Evolutionary conservation across 2,113 vertebrate genomes (phyloP).

Genomic region (Nyctibius bracteatus): DNA sequence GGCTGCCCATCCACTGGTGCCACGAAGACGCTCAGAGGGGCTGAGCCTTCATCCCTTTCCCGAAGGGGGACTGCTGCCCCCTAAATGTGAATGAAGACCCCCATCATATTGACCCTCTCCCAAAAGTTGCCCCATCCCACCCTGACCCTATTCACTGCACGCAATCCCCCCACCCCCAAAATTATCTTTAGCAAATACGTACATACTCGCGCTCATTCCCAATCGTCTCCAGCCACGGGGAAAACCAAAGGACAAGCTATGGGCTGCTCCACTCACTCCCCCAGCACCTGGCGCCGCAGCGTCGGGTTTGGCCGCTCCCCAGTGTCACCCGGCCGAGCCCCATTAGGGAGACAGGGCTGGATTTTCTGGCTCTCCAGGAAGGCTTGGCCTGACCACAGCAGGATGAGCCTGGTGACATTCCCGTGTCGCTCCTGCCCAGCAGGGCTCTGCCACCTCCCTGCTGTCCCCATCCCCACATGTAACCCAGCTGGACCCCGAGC

Average conservation of each 20-base stretch:
- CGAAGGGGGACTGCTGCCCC: neutral
- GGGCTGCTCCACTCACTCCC: neutral
- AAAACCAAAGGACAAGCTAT: neutral
- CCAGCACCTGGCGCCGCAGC: accelerated
- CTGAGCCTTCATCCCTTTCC: neutral
- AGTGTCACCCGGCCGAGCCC: neutral
- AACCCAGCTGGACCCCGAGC: neutral
- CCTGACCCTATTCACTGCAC: neutral
- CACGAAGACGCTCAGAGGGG: neutral
- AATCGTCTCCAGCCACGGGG: neutral
- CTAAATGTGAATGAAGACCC: neutral
- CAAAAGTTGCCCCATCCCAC: neutral
- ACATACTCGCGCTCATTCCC: neutral
- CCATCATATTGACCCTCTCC: neutral
- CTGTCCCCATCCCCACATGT: neutral
- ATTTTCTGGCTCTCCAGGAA: slow-evolving; percentile 43
- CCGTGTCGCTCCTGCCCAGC: neutral
- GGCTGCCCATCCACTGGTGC: neutral
- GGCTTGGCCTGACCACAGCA: neutral
- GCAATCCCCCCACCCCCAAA: accelerated
- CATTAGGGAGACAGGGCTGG: neutral
- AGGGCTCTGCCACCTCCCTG: accelerated
- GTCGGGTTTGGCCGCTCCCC: neutral
- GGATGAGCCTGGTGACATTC: neutral
- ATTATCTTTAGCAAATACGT: accelerated